phyloP scores from a whole-genome alignment of 2,888 invertebrate species.

The Andricus quercusramuli region DNA sequence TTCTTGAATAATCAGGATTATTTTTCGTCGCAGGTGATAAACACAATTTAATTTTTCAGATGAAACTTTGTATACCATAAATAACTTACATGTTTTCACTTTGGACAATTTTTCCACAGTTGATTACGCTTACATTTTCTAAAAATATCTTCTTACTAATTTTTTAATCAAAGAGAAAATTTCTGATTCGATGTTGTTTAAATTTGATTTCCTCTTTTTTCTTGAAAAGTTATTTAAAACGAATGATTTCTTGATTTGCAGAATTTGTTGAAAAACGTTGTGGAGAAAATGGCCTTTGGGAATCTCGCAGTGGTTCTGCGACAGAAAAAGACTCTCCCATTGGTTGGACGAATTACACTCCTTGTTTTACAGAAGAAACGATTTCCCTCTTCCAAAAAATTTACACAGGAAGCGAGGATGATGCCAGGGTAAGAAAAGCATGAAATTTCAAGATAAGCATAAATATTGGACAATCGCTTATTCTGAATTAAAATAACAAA shows the following conservation, averaged over 20 bases:
- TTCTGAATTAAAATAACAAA: neutral
- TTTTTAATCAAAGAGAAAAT: too few relatives aligned
- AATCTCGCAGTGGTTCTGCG: constrained; percentile 79
- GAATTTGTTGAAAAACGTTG: constrained; percentile 87
- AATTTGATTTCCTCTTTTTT: too few relatives aligned
- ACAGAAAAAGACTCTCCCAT: constrained; percentile 68
- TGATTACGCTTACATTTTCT: too few relatives aligned
- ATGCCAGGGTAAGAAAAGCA: constrained; percentile 76
- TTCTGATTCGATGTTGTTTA: too few relatives aligned
- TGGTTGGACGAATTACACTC: constrained; percentile 92
- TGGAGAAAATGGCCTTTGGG: constrained; percentile 86
- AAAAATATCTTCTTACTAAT: too few relatives aligned
- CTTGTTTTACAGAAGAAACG: constrained; percentile 87
- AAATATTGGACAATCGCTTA: neutral
- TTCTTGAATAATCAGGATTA: too few relatives aligned
- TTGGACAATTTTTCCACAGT: too few relatives aligned
- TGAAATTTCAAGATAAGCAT: neutral
- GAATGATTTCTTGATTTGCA: constrained; percentile 72
- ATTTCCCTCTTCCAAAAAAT: constrained; percentile 84
- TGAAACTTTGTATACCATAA: too few relatives aligned
- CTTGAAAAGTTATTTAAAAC: too few relatives aligned
- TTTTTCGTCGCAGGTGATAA: too few relatives aligned
- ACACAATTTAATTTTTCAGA: too few relatives aligned
- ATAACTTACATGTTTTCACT: too few relatives aligned
- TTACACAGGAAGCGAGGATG: constrained; percentile 80